A percentile compares a stretch with the other conserved stretches of the same genome.
phyloP scores from a whole-genome alignment of 2,797 vertebrate species.

The Sciurus vulgaris region DNA sequence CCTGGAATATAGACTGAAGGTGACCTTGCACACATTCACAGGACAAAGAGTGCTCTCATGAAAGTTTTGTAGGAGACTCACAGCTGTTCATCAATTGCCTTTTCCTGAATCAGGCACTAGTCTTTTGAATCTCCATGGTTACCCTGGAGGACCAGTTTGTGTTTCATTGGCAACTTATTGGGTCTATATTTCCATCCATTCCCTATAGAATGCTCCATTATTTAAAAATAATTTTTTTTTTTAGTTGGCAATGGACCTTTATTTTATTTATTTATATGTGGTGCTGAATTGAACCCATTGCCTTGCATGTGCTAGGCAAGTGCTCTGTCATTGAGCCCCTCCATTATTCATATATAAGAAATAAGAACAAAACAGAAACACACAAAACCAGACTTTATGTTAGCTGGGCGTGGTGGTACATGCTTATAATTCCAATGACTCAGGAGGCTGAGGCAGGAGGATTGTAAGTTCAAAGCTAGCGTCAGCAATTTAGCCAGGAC shows the following conservation, averaged over 20 bases:
- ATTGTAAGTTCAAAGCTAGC: no score
- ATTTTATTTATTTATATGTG: no score
- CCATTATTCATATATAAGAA: conserved; percentile 1
- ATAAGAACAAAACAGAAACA: conserved; percentile 23
- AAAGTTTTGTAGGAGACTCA: neutral
- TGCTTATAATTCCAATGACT: no score
- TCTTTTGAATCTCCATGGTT: neutral
- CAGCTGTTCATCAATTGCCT: neutral
- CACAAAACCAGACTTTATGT: neutral
- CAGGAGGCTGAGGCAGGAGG: no score
- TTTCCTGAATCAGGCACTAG: neutral
- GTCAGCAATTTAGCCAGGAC: no score
- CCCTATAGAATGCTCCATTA: neutral
- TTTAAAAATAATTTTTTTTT: no score
- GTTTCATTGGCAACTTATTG: neutral
- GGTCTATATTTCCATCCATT: neutral
- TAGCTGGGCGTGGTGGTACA: no score
- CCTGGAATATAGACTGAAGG: neutral
- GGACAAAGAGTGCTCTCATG: neutral
- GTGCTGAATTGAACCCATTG: no score
- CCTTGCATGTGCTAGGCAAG: no score
- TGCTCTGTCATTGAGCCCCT: no score
- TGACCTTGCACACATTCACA: neutral
- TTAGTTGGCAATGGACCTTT: no score
- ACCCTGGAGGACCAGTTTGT: neutral